Evolutionary conservation across 2,113 vertebrate species (phyloP).

Genomic region (Emydura subglobosa): DNA sequence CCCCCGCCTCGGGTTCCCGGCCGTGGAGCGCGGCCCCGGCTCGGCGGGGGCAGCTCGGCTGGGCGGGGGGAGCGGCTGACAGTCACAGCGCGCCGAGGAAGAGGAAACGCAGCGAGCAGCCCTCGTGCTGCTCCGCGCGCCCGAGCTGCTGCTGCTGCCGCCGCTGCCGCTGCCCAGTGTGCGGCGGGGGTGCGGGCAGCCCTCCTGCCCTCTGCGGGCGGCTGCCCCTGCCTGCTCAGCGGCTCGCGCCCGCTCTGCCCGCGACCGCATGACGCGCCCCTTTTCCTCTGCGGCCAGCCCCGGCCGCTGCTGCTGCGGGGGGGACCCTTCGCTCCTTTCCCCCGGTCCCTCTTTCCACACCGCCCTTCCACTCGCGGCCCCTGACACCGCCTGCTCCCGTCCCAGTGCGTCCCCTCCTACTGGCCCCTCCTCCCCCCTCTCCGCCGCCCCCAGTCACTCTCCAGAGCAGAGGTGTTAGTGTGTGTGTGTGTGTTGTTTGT

Average conservation of each 20-base stretch:
- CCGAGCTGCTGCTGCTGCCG: no score
- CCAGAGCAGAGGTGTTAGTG: not conserved
- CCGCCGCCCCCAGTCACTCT: no score
- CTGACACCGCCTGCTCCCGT: not conserved
- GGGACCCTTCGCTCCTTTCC: not conserved
- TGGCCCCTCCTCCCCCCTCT: no score
- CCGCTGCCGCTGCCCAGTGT: not conserved
- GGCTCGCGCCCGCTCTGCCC: no score
- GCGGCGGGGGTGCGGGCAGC: conserved; percentile 14
- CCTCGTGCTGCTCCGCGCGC: not conserved
- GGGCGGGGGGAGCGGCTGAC: not conserved
- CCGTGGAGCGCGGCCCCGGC: not conserved
- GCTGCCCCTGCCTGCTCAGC: no score
- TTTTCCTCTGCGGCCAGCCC: no score
- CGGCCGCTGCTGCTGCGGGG: not conserved
- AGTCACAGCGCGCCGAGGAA: conserved; percentile 36
- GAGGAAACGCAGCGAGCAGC: conserved; percentile 62
- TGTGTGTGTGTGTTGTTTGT: not conserved
- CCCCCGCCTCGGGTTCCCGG: no score
- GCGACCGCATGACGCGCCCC: no score
- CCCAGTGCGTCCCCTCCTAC: not conserved
- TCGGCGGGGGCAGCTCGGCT: not conserved
- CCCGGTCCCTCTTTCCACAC: not conserved
- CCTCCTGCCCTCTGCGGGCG: not conserved
- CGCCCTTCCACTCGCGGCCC: not conserved